Evolutionary conservation across 92 coral and sea anemone species (phyloP), one percentile per base, ranked within the genome.

Genomic region (Bergia puertoricense): DNA sequence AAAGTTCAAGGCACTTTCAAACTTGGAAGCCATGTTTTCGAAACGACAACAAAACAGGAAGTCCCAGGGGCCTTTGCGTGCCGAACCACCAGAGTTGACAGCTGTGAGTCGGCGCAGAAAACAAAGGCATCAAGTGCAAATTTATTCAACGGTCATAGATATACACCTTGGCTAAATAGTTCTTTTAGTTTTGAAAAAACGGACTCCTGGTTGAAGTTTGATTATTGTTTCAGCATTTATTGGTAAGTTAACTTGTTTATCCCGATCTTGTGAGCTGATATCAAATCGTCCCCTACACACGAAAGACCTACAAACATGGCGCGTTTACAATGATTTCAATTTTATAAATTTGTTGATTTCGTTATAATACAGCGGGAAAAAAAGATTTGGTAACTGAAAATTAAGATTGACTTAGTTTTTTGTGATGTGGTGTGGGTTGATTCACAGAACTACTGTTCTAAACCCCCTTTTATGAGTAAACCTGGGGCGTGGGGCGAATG

Each of bases 61-160:
- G 41, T 71, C 87, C 87, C 87, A 84, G 77, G 56, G 41, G 30
- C 44, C 87, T 84, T 71, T 69, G 87, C 67, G 87, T 48, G 59
- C 18, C 18, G 18, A 15, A 54, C 16, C 59, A 54, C 59, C 2
- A 54, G 73, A 16, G 43, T 74, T 36, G 37, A 68, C 30, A 68
- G 42, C 46, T 11, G 15, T 74, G 45, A 74, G 77, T 74, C 77
- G 77, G 77, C 77, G 77, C 77, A 74, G 9, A 16, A 10, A 39
- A 1, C 8, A 15, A 66, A 66, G n/a, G 23, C 30, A 15, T 23
- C 11, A 6, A 72, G 43, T 72, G 15, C 42, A 73, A 73, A 73
- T 36, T 42, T 9, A 71, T 36, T 38, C 42, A 74, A 74, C 77
- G 77, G 77, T 37, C 77, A 2, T 18, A 30, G 18, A 38, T 42